phyloP scores from a whole-genome alignment of 1,140 invertebrate genomes.

The Drosophila azteca region DNA sequence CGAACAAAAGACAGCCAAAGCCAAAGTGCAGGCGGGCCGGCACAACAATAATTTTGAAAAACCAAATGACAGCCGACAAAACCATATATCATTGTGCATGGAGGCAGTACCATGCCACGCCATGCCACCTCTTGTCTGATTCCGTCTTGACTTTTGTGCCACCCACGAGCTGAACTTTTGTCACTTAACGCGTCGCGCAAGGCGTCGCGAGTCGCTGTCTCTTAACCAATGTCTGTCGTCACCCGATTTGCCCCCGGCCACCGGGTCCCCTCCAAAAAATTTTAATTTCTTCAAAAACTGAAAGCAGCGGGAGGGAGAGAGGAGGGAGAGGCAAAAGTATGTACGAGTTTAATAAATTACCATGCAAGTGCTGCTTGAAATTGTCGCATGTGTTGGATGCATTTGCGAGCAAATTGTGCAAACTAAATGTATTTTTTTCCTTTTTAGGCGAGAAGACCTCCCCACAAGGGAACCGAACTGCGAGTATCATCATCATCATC shows the following conservation, averaged over 20 bases:
- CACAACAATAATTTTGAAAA: constrained; percentile 69
- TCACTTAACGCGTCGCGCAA: constrained; percentile 54
- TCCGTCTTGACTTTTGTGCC: constrained; percentile 35
- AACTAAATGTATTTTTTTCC: constrained; percentile 55
- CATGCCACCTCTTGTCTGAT: constrained; percentile 62
- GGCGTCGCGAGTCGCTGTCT: constrained; percentile 72
- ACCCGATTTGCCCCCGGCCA: not conserved
- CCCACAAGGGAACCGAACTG: constrained; percentile 45
- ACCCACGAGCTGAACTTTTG: constrained; percentile 80
- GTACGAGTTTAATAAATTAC: constrained; percentile 67
- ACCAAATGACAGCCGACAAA: constrained; percentile 80
- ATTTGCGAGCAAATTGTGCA: constrained; percentile 63
- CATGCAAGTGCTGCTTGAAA: constrained; percentile 64
- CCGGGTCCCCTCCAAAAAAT: constrained; percentile 29
- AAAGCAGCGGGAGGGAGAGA: constrained; percentile 8
- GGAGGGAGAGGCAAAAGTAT: constrained; percentile 20
- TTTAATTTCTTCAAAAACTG: constrained; percentile 60
- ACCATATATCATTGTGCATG: constrained; percentile 76
- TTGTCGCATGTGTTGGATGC: constrained; percentile 68
- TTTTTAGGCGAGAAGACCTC: constrained; percentile 46
- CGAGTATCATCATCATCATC: not conserved
- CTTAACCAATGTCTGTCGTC: constrained; percentile 66
- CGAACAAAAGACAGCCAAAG: constrained; percentile 43
- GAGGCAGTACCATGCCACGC: constrained; percentile 43
- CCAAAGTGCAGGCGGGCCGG: constrained; percentile 71